Conservation (phyloP, 2,888 invertebrate genomes). For the Isotomurus palustris region DNA sequence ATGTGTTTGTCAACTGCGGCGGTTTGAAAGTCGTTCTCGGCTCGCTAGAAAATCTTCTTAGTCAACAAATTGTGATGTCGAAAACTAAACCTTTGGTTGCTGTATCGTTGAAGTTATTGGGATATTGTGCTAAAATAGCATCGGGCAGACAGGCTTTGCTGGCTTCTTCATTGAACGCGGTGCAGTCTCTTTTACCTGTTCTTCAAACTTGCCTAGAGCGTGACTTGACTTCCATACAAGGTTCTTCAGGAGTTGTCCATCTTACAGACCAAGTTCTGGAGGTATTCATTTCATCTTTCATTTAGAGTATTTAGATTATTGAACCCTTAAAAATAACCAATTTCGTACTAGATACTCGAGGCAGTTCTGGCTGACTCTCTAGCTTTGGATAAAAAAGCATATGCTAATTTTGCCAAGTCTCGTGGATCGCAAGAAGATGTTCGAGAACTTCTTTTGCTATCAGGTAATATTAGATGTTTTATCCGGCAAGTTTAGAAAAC, state of each 20-base stretch:
- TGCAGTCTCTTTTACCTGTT: conserved; percentile 77
- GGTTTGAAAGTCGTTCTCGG: conserved; percentile 72
- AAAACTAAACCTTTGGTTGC: conserved; percentile 81
- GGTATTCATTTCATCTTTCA: conserved; percentile 15
- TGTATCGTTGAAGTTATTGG: conserved; percentile 82
- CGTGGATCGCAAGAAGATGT: conserved; percentile 44
- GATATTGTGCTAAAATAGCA: conserved; percentile 71
- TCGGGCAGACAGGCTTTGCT: conserved; percentile 66
- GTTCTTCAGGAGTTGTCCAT: conserved; percentile 44
- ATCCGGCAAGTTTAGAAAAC: not conserved
- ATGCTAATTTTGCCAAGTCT: conserved; percentile 38
- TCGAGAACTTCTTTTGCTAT: conserved; percentile 34
- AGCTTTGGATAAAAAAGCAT: conserved; percentile 37
- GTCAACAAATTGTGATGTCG: conserved; percentile 70
- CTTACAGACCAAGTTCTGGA: conserved; percentile 45
- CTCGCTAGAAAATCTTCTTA: conserved; percentile 60
- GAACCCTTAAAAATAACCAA: not conserved
- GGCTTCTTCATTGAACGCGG: conserved; percentile 75
- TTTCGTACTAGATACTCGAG: conserved; percentile 74
- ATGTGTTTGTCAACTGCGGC: conserved; percentile 74
- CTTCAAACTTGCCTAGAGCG: conserved; percentile 59
- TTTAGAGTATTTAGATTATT: conserved; percentile 2
- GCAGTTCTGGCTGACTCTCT: conserved; percentile 80
- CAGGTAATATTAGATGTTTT: conserved; percentile 31
- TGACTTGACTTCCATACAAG: conserved; percentile 43